Evolutionary conservation across 2,113 vertebrate genomes (phyloP), one percentile per base, ranked within the genome.

Genomic region (Zosterops borbonicus): DNA sequence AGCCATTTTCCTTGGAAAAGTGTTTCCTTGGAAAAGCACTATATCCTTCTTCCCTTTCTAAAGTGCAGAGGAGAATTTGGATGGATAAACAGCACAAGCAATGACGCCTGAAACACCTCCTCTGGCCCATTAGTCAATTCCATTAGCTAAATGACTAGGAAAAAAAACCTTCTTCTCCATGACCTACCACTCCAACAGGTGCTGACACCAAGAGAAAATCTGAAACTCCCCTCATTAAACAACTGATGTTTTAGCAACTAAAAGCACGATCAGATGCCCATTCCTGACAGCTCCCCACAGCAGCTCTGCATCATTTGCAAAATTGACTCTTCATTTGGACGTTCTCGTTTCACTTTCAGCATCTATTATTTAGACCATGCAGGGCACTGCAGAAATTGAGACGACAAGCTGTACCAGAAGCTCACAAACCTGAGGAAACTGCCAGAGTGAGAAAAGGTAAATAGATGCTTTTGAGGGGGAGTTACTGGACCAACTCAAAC

Each of bases 361-460:
- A 96, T 94, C 90, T 92, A 96, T 97, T 96, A 97, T 95, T 96
- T 85, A 97, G 70, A 87, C 21, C 15, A 17, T 9, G 73, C 19
- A 37, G 63, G 21, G 6, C 76, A 81, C 59, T 42, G 65, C 87
- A 95, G 93, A 95, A 95, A 91, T 56, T 55, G 87, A 96, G 78
- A 95, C 27, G 1, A 2, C 62, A 64, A 41, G 47, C 53, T 39
- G 17, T 39, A 94, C 33, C 23, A 69, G 52, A 28, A 50, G 63
- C 39, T 87, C 21, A 75, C 20, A 87, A 76, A 76, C 20, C 76
- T 33, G 27, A 79, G 55, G 88, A 62, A 70, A 71, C 35, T 56
- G n/a, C 41, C 44, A 42, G 70, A 41, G 14, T 21, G n/a, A 62
- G 81, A 58, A 73, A 70, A 77, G 25, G 12, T 50, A 82, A 89